phyloP scores from a whole-genome alignment of 23 tunicate genomes.

The Styela clava region DNA sequence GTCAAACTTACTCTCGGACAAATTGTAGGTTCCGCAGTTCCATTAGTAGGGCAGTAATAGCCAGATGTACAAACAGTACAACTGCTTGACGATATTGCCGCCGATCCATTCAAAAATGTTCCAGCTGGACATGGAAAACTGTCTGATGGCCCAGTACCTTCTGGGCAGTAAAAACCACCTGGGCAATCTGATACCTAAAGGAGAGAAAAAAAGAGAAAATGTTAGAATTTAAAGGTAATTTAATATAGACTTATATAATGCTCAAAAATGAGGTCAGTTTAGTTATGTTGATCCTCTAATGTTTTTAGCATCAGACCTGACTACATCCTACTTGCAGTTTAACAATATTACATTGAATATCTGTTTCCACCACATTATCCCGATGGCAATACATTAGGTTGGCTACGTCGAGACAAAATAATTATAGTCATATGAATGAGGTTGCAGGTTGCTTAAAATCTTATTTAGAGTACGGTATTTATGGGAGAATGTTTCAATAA shows the following conservation, averaged over 20 bases:
- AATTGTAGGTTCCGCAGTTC: slow-evolving; percentile 50
- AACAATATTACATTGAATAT: too few species aligned
- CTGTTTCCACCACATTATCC: too few species aligned
- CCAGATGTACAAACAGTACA: slow-evolving; percentile 89
- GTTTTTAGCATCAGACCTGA: too few species aligned
- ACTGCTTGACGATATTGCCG: slow-evolving; percentile 76
- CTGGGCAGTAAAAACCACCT: slow-evolving; percentile 71
- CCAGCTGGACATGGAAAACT: slow-evolving; percentile 60
- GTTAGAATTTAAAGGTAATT: background rate
- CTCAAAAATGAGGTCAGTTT: too few species aligned
- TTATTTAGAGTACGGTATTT: too few species aligned
- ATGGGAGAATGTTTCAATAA: too few species aligned
- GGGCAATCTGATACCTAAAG: slow-evolving; percentile 81
- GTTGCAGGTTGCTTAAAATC: too few species aligned
- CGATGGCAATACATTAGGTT: too few species aligned
- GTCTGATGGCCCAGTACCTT: slow-evolving; percentile 50
- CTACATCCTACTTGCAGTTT: too few species aligned
- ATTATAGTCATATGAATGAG: too few species aligned
- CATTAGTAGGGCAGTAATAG: slow-evolving; percentile 61
- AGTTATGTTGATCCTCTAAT: too few species aligned
- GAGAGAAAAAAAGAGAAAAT: background rate
- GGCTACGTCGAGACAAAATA: too few species aligned
- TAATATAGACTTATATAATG: background rate
- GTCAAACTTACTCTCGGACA: slow-evolving; percentile 59
- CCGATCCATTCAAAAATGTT: slow-evolving; percentile 69